These are phyloP conservation scores for Galbula dea DNA, from an alignment of 2,113 vertebrate species.

Conservation along the genomic window DNA sequence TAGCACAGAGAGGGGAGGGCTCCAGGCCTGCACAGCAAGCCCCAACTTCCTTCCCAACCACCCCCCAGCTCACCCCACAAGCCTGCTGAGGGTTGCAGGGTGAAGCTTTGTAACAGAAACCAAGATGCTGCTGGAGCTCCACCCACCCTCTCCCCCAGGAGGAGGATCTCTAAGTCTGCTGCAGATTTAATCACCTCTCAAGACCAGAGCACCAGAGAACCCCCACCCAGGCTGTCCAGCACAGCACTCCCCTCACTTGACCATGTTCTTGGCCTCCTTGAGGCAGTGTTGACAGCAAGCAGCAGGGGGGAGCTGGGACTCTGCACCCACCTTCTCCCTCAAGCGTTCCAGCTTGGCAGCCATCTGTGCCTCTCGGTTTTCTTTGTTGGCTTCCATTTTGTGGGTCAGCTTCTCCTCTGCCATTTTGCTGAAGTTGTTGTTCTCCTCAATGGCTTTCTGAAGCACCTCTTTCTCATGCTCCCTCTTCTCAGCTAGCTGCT, in stretches of 20 bases:
- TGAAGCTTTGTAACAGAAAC: neutral
- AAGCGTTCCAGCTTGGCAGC: constrained; percentile 92
- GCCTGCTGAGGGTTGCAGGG: accelerated
- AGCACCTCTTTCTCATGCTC: constrained; percentile 96
- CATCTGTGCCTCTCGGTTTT: constrained; percentile 90
- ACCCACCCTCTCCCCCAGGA: too few species aligned
- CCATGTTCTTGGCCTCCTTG: too few species aligned
- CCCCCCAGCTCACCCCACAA: neutral
- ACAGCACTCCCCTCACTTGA: too few species aligned
- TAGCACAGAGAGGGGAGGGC: neutral
- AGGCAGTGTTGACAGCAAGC: accelerated
- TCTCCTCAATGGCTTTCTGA: constrained; percentile 92
- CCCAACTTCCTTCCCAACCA: neutral
- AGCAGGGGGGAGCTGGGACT: neutral
- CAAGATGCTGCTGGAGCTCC: accelerated
- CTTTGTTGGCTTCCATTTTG: constrained; percentile 97
- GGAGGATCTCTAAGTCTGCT: too few species aligned
- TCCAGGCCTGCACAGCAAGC: neutral
- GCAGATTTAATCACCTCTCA: neutral
- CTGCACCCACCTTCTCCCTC: constrained; percentile 86
- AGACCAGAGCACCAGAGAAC: neutral
- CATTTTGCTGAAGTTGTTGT: constrained; percentile 94
- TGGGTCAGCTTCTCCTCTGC: constrained; percentile 91
- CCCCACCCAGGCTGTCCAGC: neutral
- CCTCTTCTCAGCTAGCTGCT: constrained; percentile 91